phyloP scores from a whole-genome alignment of 37 sponge, comb jelly and placozoan species.

The Tethya wilhelma region DNA sequence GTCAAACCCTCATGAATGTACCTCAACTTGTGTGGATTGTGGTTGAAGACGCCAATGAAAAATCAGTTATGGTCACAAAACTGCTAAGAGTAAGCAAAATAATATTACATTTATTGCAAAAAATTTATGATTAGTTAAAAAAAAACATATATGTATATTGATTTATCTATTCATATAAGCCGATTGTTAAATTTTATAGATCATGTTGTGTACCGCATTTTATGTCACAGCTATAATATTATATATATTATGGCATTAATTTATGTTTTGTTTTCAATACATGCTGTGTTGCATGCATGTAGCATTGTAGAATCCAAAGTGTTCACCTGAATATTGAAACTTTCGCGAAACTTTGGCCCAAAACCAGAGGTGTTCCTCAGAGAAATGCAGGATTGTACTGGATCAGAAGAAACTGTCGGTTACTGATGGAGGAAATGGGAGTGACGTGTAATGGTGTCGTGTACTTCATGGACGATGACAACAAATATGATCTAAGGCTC shows the following conservation, averaged over 20 bases:
- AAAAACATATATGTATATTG: too few relatives aligned
- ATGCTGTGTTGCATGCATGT: not conserved
- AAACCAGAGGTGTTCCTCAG: constrained; percentile 87
- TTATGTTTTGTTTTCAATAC: too few relatives aligned
- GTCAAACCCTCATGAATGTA: constrained; percentile 87
- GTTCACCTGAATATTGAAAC: constrained; percentile 47
- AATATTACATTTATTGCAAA: too few relatives aligned
- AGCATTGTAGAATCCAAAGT: not conserved
- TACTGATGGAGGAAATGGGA: not conserved
- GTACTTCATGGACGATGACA: constrained; percentile 95
- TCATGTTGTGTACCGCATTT: too few relatives aligned
- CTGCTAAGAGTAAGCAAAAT: constrained; percentile 39
- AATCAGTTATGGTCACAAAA: constrained; percentile 71
- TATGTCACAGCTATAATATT: too few relatives aligned
- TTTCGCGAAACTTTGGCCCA: not conserved
- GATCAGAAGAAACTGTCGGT: constrained; percentile 32
- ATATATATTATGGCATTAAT: too few relatives aligned
- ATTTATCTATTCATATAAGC: too few relatives aligned
- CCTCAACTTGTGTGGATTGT: constrained; percentile 90
- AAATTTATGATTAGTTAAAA: too few relatives aligned
- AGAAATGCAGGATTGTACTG: constrained; percentile 75
- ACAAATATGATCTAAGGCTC: constrained; percentile 81
- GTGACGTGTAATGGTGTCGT: constrained; percentile 75
- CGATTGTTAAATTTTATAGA: too few relatives aligned
- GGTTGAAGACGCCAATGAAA: constrained; percentile 83